These are phyloP conservation scores for Eristalis intricaria DNA, from an alignment of 2,888 invertebrate species.

Conservation along the genomic window DNA sequence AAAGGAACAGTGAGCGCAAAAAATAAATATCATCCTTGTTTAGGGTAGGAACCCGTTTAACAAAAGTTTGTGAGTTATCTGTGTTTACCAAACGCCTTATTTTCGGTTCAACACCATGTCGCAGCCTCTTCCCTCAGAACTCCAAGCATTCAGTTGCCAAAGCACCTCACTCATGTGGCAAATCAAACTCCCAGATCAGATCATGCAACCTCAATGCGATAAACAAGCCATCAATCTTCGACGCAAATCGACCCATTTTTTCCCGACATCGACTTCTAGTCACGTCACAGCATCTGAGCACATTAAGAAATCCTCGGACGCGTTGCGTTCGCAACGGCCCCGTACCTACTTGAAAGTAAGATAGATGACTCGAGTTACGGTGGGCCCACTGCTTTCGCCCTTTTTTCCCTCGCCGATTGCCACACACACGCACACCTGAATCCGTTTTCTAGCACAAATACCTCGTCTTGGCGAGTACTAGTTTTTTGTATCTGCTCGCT, in stretches of 20 bases:
- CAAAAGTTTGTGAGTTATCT: no score
- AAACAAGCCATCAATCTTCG: background rate
- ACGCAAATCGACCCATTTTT: background rate
- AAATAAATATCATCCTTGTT: no score
- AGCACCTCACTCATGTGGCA: background rate
- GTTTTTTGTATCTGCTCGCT: background rate
- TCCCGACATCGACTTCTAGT: background rate
- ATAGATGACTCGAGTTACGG: background rate
- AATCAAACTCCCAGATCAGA: background rate
- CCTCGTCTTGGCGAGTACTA: background rate
- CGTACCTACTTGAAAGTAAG: background rate
- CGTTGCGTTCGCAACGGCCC: background rate
- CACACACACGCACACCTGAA: background rate
- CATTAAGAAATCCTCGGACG: background rate
- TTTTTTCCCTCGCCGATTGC: slow-evolving; percentile 24
- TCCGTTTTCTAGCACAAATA: background rate
- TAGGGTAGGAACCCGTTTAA: no score
- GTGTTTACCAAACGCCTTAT: no score
- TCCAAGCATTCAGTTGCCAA: background rate
- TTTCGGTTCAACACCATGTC: background rate
- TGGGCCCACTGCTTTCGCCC: slow-evolving; percentile 36
- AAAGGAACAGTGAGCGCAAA: no score
- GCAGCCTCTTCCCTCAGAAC: background rate
- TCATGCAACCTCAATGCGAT: background rate
- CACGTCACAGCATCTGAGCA: background rate